Evolutionary conservation across 2,113 vertebrate genomes (phyloP), one percentile per base, ranked within the genome.

Genomic region (Galeopterus variegatus): DNA sequence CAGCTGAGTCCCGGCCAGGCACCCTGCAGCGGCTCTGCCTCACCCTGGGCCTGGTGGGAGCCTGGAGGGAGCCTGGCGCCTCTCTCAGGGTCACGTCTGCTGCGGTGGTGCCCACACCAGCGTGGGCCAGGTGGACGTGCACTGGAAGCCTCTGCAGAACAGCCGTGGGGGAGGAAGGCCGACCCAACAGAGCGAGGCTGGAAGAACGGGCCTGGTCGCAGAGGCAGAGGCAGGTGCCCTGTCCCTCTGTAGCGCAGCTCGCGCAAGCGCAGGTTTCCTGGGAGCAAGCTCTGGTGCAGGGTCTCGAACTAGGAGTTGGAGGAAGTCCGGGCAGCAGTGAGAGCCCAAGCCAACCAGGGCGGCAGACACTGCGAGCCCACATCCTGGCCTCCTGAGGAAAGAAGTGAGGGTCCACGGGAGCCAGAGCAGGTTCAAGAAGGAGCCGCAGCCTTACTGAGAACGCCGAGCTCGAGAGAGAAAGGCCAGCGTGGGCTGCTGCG

Each of bases 211-310:
- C 56, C 21, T 31, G 31, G 17, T 7, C 15, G 1, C 41, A 41
- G 60, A 69, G 19, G 19, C 50, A 9, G 33, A 48, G 24, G 13
- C 75, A 52, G 36, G 8, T 31, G 17, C 24, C n/a, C 45, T 5
- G 2, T 4, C 28, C 28, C 45, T 1, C 6, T 6, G 2, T 36
- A n/a, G 10, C 0, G 0, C 1, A 1, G 28, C 10, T 33, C 17
- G 2, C 6, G 3, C 1, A 8, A 33, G 7, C 3, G 1, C 14
- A 13, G 36, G n/a, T n/a, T 5, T 33, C 50, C 50, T 3, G 26
- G 5, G 48, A 23, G 76, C n/a, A 6, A 0, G 1, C 0, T n/a
- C 12, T 7, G 48, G 23, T 0, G 0, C 18, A 12, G 52, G 33
- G 15, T 11, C 10, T 14, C 17, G 0, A 3, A 36, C 0, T 26